Base-by-base conservation (phyloP, 2,113 vertebrate species). In the Suncus etruscus region DNA sequence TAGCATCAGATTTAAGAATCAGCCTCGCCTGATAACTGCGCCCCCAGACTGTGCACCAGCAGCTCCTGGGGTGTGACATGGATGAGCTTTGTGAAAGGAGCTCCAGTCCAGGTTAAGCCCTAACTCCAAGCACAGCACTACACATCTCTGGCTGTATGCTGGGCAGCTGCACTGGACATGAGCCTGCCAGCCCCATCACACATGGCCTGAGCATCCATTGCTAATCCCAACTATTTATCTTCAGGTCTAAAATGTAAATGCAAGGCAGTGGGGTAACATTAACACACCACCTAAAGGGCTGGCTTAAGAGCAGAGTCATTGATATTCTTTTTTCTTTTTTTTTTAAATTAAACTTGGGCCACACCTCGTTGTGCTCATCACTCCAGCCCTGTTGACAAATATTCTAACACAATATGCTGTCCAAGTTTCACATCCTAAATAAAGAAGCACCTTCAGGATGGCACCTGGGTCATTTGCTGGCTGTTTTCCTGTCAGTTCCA, bases 241-340 rank as follows among this genome's bases (percentile, higher is more conserved):
- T 82, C 65, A 77, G 87, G 79, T 86, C 87, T 92, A 65, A 58
- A 90, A 39, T 79, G 48, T 77, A 75, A 39, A 39, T 92, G 73
- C 77, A 22, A 58, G 68, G 47, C 75, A 87, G 86, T 68, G 63
- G 88, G 91, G 87, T 32, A 96, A 93, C 94, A 93, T 93, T 96
- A 95, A 95, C 88, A 85, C 93, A 95, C 94, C 68, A 95, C 83
- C 96, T 96, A 95, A 96, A 92, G 89, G 83, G 95, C 85, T 85
- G 91, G 92, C 91, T 95, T 91, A 94, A 90, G 92, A 93, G 86
- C 87, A 94, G 85, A 50, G 77, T 79, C 83, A 45, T 47, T 54
- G 76, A 80, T 80, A 96, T 91, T 86, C 78, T 83, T 92, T 91
- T 91, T 39, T 39, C 5, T 39, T 39, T 39, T 39, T 39, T 39